A percentile compares a stretch with the other conserved stretches of the same genome.
Conservation (phyloP, 1,140 invertebrate species). For the Sweltsa coloradensis region DNA sequence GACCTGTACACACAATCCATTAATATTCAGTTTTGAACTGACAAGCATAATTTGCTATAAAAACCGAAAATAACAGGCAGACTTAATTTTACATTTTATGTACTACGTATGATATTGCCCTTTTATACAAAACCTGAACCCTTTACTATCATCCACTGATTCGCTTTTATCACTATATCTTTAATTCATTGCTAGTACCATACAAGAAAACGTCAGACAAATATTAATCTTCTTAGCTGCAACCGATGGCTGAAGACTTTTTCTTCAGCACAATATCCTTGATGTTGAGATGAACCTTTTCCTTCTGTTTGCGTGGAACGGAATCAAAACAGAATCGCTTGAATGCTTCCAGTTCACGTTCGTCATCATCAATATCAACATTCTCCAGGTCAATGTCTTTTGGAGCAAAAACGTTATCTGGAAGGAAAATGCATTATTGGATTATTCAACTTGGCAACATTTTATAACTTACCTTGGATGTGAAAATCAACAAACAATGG, state of each 20-base stretch:
- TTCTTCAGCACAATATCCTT: conserved; percentile 60
- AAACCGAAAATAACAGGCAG: not conserved
- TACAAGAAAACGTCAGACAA: not conserved
- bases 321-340: conserved; percentile 66
- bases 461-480: no score
- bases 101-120: not conserved
- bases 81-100: not conserved
- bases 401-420: conserved; percentile 65
- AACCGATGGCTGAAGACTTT: conserved; percentile 29
- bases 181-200: no score
- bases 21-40: not conserved
- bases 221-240: conserved; percentile 16
- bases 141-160: not conserved
- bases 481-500: no score
- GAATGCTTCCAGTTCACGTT: conserved; percentile 63
- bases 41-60: not conserved
- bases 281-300: conserved; percentile 59
- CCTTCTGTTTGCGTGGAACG: conserved; percentile 49
- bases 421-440: conserved; percentile 36
- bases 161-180: not conserved
- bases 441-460: no score
- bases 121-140: not conserved
- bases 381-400: conserved; percentile 62
- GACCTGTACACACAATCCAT: no score
- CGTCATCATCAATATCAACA: conserved; percentile 60